Evolutionary conservation across 2,797 vertebrate genomes (phyloP).

Genomic region (Crocidura indochinensis): DNA sequence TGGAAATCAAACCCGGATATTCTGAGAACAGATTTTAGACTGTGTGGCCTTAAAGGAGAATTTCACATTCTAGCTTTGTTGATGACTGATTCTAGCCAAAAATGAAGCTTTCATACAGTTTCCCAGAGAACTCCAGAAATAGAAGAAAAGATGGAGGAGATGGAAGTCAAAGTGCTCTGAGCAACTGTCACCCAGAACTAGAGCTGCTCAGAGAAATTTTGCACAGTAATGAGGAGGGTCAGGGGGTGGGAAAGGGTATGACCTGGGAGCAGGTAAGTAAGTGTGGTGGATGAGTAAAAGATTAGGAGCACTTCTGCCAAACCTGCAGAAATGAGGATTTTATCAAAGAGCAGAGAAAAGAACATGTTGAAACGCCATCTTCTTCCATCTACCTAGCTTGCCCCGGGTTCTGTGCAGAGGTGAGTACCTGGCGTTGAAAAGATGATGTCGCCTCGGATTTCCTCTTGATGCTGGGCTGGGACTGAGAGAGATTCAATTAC

Average conservation of each 20-base stretch:
- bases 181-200: not conserved
- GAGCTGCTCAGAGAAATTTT: not conserved
- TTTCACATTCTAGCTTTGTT: constrained; percentile 34
- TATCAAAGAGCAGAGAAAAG: no score
- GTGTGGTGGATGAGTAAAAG: no score
- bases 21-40: not conserved
- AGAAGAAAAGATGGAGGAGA: not conserved
- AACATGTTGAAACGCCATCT: no score
- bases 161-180: not conserved
- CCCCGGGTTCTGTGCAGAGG: no score
- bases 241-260: not conserved
- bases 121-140: constrained; percentile 47
- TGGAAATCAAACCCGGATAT: constrained; percentile 15
- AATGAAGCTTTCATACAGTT: constrained; percentile 43
- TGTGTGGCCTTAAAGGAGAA: not conserved
- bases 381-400: no score
- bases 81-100: constrained; percentile 56
- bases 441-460: no score
- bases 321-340: no score
- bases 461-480: not conserved
- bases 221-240: not conserved
- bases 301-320: no score
- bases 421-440: no score
- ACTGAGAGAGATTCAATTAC: not conserved
- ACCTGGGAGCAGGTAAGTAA: not conserved